Evolutionary conservation across 2,113 vertebrate genomes (phyloP), one percentile per base, ranked within the genome.

Genomic region (Brachypodius melanocephalos): DNA sequence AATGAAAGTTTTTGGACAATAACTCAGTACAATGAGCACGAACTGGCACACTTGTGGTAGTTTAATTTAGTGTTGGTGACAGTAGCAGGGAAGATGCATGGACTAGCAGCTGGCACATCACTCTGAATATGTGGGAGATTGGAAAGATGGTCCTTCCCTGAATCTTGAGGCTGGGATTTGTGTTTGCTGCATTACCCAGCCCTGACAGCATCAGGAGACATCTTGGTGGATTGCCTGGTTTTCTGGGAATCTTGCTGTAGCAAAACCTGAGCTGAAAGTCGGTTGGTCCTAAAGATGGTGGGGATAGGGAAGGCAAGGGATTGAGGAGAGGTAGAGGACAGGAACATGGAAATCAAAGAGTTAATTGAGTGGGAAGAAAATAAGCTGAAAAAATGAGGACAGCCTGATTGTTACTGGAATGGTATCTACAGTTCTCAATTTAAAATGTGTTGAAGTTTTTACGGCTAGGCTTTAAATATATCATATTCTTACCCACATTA

Each of bases 371-470:
- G 10, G 52, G 83, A 68, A 66, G 69, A 74, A 87, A 73, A 38
- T 7, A 77, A 87, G 34, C 34, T 69, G 58, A 58, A 92, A 74
- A 91, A 76, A 65, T n/a, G 49, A 80, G 75, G 51, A 45, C 75
- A 71, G 55, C 26, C n/a, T 55, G 43, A 85, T 90, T 49, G 34
- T 88, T 93, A 22, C 31, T 66, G 72, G 42, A 90, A 25, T 77
- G 40, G 38, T 86, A 90, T 67, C 58, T 58, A 48, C 4, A 86
- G 79, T 77, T 90, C 75, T 86, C 25, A 8, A 34, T 90, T 88
- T 76, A 73, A 93, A 90, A 69, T 77, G 42, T 66, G 12, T 74
- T 84, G 42, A 84, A 61, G 38, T 62, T 92, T 93, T 94, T 92
- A 46, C 59, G 88, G 18, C 26, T 85, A 45, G 48, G 72, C 48